Evolutionary conservation across 2,797 vertebrate species (phyloP).

Genomic region (Danio albolineatus): DNA sequence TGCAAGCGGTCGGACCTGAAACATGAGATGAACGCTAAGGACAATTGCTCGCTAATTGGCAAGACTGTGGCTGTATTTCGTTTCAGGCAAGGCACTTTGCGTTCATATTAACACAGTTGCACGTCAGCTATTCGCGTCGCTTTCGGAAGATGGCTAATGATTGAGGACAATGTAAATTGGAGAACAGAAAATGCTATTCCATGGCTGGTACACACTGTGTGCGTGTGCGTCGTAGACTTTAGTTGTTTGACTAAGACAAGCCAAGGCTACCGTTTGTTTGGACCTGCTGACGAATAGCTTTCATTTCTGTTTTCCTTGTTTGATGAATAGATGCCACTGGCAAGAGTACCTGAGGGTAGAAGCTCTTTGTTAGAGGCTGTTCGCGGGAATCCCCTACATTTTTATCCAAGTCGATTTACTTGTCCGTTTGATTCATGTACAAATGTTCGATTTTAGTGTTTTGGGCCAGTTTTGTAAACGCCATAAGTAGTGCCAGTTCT

Average conservation of each 20-base stretch:
- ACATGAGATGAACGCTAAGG: conserved; percentile 8
- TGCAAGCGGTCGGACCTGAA: conserved; percentile 5
- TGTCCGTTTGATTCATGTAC: neutral
- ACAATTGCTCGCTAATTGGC: conserved; percentile 31
- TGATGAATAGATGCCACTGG: conserved; percentile 26
- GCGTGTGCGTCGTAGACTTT: neutral
- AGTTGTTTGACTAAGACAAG: conserved; percentile 3
- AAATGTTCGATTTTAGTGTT: neutral
- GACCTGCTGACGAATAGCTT: neutral
- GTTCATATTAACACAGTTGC: conserved; percentile 3
- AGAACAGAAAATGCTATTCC: neutral
- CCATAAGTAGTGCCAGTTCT: neutral
- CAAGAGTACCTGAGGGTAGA: conserved; percentile 20
- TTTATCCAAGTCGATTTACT: neutral
- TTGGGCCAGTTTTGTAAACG: neutral
- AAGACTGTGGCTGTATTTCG: conserved; percentile 8
- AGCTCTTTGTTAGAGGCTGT: conserved; percentile 28
- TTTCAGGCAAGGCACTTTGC: conserved; percentile 11
- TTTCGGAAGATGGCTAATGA: neutral
- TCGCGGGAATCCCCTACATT: neutral
- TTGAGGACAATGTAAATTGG: neutral
- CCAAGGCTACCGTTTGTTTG: neutral
- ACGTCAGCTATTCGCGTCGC: conserved; percentile 13
- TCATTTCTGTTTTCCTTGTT: conserved; percentile 11
- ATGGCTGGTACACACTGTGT: neutral